A percentile compares a stretch with the other conserved stretches of the same genome.
Evolutionary conservation across 2,888 invertebrate species (phyloP).

Genomic region (Lasius platythorax): DNA sequence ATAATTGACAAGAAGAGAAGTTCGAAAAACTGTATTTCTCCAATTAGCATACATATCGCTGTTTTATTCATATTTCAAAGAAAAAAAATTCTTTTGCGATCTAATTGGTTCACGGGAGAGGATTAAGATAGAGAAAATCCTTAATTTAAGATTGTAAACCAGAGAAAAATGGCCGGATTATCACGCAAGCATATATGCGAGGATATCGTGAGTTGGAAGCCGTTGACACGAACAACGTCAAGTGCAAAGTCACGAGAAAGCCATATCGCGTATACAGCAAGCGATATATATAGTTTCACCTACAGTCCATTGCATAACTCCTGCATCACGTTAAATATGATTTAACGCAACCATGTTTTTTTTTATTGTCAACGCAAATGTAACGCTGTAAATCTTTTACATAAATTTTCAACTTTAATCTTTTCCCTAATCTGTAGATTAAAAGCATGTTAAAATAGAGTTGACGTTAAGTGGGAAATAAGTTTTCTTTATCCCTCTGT

Average conservation of each 20-base stretch:
- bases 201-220: conserved; percentile 25
- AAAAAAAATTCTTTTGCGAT: not conserved
- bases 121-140: conserved; percentile 11
- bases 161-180: not conserved
- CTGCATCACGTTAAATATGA: conserved; percentile 32
- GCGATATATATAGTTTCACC: not conserved
- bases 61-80: not conserved
- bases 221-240: conserved; percentile 34
- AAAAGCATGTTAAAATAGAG: not conserved
- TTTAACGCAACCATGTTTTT: not conserved
- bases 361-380: not conserved
- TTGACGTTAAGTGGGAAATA: not conserved
- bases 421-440: not conserved
- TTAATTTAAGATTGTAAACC: conserved; percentile 35
- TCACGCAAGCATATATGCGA: conserved; percentile 22
- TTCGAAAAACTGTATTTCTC: not conserved
- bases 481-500: not conserved
- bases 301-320: not conserved
- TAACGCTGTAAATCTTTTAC: not conserved
- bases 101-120: not conserved
- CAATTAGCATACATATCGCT: not conserved
- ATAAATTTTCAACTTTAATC: not conserved
- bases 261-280: conserved; percentile 20
- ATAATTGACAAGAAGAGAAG: not conserved
- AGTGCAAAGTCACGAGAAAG: conserved; percentile 45